phyloP scores from a whole-genome alignment of 1,140 invertebrate species.

The Coboldia fuscipes region DNA sequence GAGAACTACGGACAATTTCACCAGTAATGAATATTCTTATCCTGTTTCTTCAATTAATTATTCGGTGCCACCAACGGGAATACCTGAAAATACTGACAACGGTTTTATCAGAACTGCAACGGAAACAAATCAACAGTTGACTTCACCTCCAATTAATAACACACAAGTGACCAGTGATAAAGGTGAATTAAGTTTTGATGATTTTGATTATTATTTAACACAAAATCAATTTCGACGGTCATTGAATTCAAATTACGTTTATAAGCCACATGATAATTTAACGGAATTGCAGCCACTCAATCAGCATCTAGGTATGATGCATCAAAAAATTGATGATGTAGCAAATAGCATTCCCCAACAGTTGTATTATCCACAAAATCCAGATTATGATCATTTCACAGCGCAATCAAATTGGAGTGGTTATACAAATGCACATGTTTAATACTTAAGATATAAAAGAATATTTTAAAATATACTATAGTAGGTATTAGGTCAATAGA shows the following conservation, averaged over 20 bases:
- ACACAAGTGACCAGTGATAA: conserved; percentile 7
- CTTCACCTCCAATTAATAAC: too few relatives aligned
- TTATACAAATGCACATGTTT: too few relatives aligned
- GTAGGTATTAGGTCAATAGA: too few relatives aligned
- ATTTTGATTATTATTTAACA: conserved; percentile 21
- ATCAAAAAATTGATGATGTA: too few relatives aligned
- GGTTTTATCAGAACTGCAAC: conserved; percentile 1
- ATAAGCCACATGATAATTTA: not conserved
- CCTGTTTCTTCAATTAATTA: not conserved
- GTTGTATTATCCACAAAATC: too few relatives aligned
- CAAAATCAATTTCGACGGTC: not conserved
- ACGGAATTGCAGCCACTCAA: not conserved
- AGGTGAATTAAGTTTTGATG: conserved; percentile 8
- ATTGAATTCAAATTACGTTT: not conserved
- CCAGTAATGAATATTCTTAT: conserved; percentile 6
- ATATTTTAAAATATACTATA: too few relatives aligned
- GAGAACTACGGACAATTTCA: conserved; percentile 11
- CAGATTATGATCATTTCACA: too few relatives aligned
- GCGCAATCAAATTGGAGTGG: too few relatives aligned
- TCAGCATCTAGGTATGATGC: too few relatives aligned
- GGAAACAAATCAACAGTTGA: not conserved
- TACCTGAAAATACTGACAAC: not conserved
- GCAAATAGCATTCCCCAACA: too few relatives aligned
- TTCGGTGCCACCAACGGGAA: not conserved
- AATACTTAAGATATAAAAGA: too few relatives aligned